Percentiles rank a stretch among this genome's conserved stretches.
These are phyloP conservation scores for Terrapene triunguis DNA, from an alignment of 2,113 vertebrate genomes.

Conservation along the genomic window DNA sequence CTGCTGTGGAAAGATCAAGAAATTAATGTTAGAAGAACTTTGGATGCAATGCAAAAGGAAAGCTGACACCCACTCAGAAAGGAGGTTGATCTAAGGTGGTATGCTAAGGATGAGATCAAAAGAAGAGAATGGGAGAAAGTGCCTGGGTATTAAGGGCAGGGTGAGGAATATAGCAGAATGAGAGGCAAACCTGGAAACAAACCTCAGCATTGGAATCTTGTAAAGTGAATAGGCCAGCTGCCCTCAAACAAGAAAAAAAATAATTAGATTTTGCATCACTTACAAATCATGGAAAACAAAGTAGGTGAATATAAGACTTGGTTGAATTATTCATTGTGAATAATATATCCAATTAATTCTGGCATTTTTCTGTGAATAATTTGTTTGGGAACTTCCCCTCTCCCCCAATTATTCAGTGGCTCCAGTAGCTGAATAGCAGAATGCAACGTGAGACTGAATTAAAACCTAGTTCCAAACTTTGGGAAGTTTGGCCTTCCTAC, in stretches of 20 bases:
- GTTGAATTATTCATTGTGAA: background rate
- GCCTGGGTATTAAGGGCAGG: background rate
- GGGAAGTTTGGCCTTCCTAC: background rate
- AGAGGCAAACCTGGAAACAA: background rate
- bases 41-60: background rate
- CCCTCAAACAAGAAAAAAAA: background rate
- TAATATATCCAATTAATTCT: background rate
- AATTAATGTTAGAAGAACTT: background rate
- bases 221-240: background rate
- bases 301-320: background rate
- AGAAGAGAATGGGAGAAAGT: background rate
- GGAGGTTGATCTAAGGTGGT: background rate
- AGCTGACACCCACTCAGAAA: background rate
- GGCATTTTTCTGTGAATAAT: background rate
- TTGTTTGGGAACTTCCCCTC: background rate
- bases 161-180: background rate
- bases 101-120: background rate
- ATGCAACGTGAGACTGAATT: background rate
- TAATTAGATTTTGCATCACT: background rate
- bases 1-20: background rate
- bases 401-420: background rate
- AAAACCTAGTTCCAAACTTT: background rate
- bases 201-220: background rate
- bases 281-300: background rate
- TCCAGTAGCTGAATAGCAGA: background rate